Percentiles rank a stretch among this genome's conserved stretches.
phyloP scores from a whole-genome alignment of 2,113 vertebrate genomes.

The Ceyx margarethae region DNA sequence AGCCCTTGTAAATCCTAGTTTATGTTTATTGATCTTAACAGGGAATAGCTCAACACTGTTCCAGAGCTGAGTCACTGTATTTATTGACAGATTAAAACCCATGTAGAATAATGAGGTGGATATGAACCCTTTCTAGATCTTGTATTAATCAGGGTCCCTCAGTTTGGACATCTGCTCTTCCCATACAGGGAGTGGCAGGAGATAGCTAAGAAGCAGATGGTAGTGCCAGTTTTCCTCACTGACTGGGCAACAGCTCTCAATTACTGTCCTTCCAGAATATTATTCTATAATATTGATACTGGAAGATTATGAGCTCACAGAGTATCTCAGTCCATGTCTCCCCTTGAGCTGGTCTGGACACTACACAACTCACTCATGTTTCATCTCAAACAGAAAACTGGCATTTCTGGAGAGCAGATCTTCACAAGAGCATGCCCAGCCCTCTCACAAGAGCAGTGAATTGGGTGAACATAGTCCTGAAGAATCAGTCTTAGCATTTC shows the following conservation, averaged over 20 bases:
- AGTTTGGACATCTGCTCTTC: not conserved
- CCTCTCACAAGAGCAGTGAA: not conserved
- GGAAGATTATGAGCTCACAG: not conserved
- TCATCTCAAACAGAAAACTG: not conserved
- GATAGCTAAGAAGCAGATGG: not conserved
- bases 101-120: not conserved
- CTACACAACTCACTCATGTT: not conserved
- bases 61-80: not conserved
- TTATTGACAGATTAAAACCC: not conserved
- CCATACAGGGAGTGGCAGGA: not conserved
- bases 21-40: not conserved
- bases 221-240: not conserved
- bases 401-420: not conserved
- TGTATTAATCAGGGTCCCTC: not conserved
- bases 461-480: not conserved
- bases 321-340: not conserved
- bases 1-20: not conserved
- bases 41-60: not conserved
- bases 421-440: not conserved
- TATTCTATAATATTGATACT: no score
- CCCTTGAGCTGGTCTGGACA: not conserved
- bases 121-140: not conserved
- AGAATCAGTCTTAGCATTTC: not conserved
- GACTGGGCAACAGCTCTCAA: not conserved
- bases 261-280: not conserved